A percentile compares a stretch with the other conserved stretches of the same genome.
These are phyloP conservation scores for Perognathus longimembris DNA, from an alignment of 2,113 vertebrate species.

Conservation along the genomic window DNA sequence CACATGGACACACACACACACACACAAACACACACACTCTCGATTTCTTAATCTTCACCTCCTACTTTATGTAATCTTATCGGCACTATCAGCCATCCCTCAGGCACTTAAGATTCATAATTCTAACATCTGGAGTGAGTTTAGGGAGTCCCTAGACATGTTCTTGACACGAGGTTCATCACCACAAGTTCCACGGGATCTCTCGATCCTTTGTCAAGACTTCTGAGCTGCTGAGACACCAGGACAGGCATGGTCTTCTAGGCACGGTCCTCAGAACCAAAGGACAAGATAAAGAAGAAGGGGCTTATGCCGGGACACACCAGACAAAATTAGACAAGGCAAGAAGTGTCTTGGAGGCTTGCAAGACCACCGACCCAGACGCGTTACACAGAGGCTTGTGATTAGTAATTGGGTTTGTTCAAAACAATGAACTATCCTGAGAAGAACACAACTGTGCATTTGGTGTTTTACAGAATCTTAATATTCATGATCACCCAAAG, in stretches of 20 bases:
- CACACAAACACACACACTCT: too few species aligned
- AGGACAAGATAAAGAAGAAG: neutral
- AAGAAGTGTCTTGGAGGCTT: neutral
- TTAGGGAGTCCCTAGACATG: neutral
- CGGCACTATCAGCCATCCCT: neutral
- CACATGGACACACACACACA: too few species aligned
- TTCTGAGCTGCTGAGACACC: neutral
- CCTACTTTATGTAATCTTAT: neutral
- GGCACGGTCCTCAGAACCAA: neutral
- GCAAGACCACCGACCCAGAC: neutral
- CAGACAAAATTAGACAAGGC: slow-evolving; percentile 4
- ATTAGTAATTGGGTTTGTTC: slow-evolving; percentile 40
- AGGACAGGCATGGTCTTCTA: neutral
- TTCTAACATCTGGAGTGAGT: neutral
- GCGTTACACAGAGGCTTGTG: neutral
- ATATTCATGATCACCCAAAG: slow-evolving; percentile 38
- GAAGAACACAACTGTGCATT: neutral
- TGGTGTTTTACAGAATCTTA: slow-evolving; percentile 24
- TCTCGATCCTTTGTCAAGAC: neutral
- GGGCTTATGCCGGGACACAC: neutral
- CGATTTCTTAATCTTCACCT: too few species aligned
- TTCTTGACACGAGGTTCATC: neutral
- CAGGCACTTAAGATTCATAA: neutral
- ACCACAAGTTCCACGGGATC: neutral
- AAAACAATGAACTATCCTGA: slow-evolving; percentile 8